Percentiles rank a stretch among this genome's conserved stretches.
These are phyloP conservation scores for Heliornis fulica DNA, from an alignment of 2,113 vertebrate genomes.

Conservation along the genomic window DNA sequence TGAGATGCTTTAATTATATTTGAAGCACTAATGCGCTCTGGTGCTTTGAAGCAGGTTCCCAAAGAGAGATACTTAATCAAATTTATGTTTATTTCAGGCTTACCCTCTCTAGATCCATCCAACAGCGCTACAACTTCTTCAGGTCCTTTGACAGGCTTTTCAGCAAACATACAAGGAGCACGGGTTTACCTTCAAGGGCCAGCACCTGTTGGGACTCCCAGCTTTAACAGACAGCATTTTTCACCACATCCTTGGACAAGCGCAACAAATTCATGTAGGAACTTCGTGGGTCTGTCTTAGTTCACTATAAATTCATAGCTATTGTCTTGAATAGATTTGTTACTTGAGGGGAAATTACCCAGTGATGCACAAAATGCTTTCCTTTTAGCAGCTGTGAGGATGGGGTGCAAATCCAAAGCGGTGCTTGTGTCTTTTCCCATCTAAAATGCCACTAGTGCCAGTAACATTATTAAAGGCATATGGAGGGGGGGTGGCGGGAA, in stretches of 20 bases:
- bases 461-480: neutral
- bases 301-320: conserved; percentile 65
- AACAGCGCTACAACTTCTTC: conserved; percentile 80
- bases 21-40: conserved; percentile 26
- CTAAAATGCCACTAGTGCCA: neutral
- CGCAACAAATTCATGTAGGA: conserved; percentile 95
- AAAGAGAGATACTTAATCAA: conserved; percentile 64
- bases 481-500: no score
- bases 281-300: conserved; percentile 72
- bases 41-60: conserved; percentile 59
- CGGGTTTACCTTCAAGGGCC: conserved; percentile 93
- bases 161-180: conserved; percentile 90
- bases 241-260: conserved; percentile 98
- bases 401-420: neutral
- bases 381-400: neutral
- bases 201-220: conserved; percentile 87
- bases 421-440: neutral
- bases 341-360: conserved; percentile 2
- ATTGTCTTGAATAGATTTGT: conserved; percentile 44
- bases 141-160: conserved; percentile 90
- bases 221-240: conserved; percentile 99
- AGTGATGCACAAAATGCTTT: conserved; percentile 46
- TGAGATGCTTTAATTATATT: conserved; percentile 51
- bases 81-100: conserved; percentile 78
- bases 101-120: conserved; percentile 83